phyloP scores from a whole-genome alignment of 2,797 vertebrate species.

The Sphaeramia orbicularis region DNA sequence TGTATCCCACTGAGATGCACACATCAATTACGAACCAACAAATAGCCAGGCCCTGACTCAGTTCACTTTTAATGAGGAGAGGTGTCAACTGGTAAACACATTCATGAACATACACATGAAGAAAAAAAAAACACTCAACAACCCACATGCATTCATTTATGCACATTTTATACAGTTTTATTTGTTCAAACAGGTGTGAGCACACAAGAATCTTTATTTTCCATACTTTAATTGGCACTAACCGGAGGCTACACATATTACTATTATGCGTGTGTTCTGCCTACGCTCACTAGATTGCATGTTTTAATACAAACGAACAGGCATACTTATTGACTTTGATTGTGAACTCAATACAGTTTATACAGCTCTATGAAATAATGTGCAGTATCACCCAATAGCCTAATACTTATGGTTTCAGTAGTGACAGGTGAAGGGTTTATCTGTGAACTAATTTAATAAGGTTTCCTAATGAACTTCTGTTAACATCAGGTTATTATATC shows the following conservation, averaged over 20 bases:
- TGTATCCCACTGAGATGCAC: conserved; percentile 74
- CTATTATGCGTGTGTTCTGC: background rate
- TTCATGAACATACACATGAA: background rate
- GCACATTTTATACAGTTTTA: background rate
- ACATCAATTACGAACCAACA: conserved; percentile 81
- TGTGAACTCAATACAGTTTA: conserved; percentile 19
- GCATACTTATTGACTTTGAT: conserved; percentile 5
- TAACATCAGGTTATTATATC: conserved; percentile 60
- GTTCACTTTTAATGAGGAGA: conserved; percentile 81
- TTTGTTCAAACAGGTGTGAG: background rate
- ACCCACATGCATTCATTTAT: background rate
- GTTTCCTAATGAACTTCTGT: conserved; percentile 65
- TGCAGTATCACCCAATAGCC: conserved; percentile 42
- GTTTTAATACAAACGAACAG: background rate
- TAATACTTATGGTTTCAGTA: conserved; percentile 37
- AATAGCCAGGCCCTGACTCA: conserved; percentile 65
- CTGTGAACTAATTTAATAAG: conserved; percentile 58
- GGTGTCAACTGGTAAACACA: conserved; percentile 43
- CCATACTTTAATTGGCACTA: conserved; percentile 2
- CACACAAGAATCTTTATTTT: background rate
- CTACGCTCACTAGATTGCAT: background rate
- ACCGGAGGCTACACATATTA: background rate
- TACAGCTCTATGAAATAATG: conserved; percentile 34
- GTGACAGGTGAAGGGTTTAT: conserved; percentile 45
- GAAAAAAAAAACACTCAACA: background rate